Base-by-base conservation (phyloP, 2,888 invertebrate genomes). In the Molorchus minor region DNA sequence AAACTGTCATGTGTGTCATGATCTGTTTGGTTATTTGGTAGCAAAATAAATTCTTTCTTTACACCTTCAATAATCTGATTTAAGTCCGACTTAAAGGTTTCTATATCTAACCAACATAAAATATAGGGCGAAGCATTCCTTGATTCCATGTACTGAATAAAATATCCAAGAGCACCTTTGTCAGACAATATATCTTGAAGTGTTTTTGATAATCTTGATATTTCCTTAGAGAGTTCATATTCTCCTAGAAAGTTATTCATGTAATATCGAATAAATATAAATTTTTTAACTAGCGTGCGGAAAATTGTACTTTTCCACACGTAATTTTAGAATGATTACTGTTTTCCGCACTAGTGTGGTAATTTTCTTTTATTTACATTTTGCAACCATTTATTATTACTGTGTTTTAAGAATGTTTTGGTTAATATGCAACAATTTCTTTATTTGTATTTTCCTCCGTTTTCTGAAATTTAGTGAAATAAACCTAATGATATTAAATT, bases 91-190 rank as follows among this genome's bases (percentile, higher is more conserved):
- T 84, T 86, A 71, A 91, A 88, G 69, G 86, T 86, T 73, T 92
- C 89, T 40, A 91, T 85, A 72, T 92, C 92, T 65, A 92, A 77
- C 87, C 89, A 92, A 78, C 92, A 91, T 77, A 88, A 88, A 1
- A 93, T 84, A 25, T 89, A 82, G 15, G 85, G 80, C 54, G 88
- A 80, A 53, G 87, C 86, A 56, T 87, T 87, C 65, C 87, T 85
- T n/a, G 87, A 84, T 73, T 94, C 93, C 86, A 96, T 87, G 79
- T 88, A 96, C 73, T 94, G 92, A 54, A 93, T 86, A 77, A 96
- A 93, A 80, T 93, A 92, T 43, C 89, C 88, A 19, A 95, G 82
- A 55, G 92, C 92, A 76, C 88, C 88, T 76, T 91, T 91, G 79
- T 94, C 93, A 19, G 84, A 81, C 12, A 96, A 83, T 65, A 93